A percentile compares a stretch with the other conserved stretches of the same genome.
Conservation (phyloP, 2,113 vertebrate genomes). For the Catharus minimus region DNA sequence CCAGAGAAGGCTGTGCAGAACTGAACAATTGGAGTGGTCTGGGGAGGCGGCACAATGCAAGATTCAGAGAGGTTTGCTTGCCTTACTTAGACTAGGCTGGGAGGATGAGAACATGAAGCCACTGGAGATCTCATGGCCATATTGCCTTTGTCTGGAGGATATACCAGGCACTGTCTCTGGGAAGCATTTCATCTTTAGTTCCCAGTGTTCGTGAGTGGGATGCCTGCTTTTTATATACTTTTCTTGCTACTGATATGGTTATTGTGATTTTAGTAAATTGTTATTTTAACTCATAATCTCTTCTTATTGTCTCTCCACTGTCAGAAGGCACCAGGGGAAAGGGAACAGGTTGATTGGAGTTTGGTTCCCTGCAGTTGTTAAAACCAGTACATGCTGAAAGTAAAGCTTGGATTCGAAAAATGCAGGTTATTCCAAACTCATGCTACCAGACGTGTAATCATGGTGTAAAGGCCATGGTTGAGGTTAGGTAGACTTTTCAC, state of each 20-base stretch:
- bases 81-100: background rate
- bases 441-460: background rate
- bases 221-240: background rate
- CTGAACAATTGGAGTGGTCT: fast-evolving
- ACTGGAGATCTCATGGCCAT: fast-evolving
- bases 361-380: background rate
- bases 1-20: background rate
- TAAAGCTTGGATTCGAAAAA: background rate
- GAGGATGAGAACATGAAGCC: background rate
- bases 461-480: background rate
- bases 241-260: fast-evolving
- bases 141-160: background rate
- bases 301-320: background rate
- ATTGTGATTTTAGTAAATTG: background rate
- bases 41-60: fast-evolving
- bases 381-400: background rate
- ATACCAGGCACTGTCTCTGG: background rate
- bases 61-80: background rate
- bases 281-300: background rate
- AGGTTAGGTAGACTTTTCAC: background rate
- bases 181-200: background rate
- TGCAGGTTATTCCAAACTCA: background rate
- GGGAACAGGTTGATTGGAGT: background rate
- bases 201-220: background rate
- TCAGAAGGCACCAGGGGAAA: fast-evolving